Evolutionary conservation across 2,888 invertebrate species (phyloP).

Genomic region (Glyphotaelius pellucidus): DNA sequence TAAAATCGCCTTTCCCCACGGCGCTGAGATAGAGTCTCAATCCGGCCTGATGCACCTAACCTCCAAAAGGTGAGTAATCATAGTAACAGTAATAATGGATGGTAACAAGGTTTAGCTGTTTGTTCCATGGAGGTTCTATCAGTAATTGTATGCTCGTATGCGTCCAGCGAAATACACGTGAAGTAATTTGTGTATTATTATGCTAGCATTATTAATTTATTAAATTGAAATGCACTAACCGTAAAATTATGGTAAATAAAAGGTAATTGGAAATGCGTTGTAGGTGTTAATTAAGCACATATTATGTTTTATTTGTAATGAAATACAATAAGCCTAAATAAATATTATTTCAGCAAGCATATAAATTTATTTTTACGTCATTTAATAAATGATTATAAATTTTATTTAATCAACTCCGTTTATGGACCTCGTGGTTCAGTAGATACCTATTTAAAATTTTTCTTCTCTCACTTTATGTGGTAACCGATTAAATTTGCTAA

Average conservation of each 20-base stretch:
- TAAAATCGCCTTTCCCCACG: too few relatives aligned
- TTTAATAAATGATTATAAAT: not conserved
- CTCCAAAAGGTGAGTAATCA: too few relatives aligned
- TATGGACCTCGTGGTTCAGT: not conserved
- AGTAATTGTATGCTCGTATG: not conserved
- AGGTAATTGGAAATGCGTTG: not conserved
- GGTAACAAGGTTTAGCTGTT: too few relatives aligned
- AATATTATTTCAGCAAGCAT: not conserved
- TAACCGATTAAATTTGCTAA: not conserved
- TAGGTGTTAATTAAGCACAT: not conserved
- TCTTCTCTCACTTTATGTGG: not conserved
- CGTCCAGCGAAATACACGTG: not conserved
- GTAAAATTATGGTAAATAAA: not conserved
- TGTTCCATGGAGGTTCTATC: too few relatives aligned
- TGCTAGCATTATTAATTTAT: not conserved
- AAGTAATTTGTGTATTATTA: not conserved
- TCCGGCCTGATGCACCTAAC: too few relatives aligned
- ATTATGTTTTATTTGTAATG: not conserved
- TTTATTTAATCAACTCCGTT: not conserved
- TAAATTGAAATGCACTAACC: not conserved
- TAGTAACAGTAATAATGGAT: too few relatives aligned
- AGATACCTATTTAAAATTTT: not conserved
- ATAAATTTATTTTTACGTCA: not conserved
- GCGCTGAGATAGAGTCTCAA: too few relatives aligned
- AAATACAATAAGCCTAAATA: not conserved